phyloP scores from a whole-genome alignment of 1,140 invertebrate species.

The Musca domestica region DNA sequence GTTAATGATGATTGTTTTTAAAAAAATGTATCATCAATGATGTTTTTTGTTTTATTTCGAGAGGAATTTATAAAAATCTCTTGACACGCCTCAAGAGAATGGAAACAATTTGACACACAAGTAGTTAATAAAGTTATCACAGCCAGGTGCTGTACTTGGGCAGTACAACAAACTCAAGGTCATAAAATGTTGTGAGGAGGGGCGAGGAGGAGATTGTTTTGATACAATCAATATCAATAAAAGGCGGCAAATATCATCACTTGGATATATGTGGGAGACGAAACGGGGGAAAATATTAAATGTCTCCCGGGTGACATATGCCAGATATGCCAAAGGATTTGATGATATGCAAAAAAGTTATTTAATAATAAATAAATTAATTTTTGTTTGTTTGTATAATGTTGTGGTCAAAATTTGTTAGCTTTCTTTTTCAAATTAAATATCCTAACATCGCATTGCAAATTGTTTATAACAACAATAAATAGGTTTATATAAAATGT shows the following conservation, averaged over 20 bases:
- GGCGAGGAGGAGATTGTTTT: too few relatives aligned
- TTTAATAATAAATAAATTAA: not conserved
- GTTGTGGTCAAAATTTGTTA: conserved; percentile 2
- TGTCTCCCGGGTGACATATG: conserved; percentile 13
- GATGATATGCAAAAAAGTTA: conserved; percentile 6
- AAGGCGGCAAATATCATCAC: too few relatives aligned
- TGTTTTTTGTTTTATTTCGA: too few relatives aligned
- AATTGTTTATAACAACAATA: too few relatives aligned
- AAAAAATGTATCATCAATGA: too few relatives aligned
- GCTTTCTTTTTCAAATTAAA: not conserved
- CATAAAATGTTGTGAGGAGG: too few relatives aligned
- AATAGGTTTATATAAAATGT: too few relatives aligned
- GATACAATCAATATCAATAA: too few relatives aligned
- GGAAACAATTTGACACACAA: conserved; percentile 28
- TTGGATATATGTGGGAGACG: not conserved
- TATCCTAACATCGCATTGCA: not conserved
- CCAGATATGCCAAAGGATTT: not conserved
- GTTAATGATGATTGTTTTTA: too few relatives aligned
- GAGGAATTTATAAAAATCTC: too few relatives aligned
- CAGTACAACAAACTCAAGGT: conserved; percentile 3
- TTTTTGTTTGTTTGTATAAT: not conserved
- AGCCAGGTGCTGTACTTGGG: conserved; percentile 3
- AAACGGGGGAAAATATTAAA: not conserved
- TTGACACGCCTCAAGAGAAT: too few relatives aligned
- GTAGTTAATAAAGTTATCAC: conserved; percentile 25